Base-by-base conservation (phyloP, 92 coral and sea anemone species). In the Umimayanthus chanpuru region DNA sequence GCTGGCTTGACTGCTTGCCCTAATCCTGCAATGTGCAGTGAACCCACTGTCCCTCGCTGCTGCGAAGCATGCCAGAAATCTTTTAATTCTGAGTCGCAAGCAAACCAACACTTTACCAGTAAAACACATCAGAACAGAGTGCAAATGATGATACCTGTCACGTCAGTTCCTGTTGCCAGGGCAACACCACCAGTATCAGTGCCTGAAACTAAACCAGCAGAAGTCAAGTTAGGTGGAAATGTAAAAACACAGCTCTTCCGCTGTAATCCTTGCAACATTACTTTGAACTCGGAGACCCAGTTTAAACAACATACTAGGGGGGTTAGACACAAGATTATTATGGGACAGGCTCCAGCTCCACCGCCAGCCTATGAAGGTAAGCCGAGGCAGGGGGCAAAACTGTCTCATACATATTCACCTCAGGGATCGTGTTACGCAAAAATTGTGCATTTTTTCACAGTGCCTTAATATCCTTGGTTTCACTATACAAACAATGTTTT, bases 41-140 rank as follows among this genome's bases (percentile, higher is more conserved):
- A 64, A 14, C 28, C 76, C 1, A 32, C 6, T 32, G 74, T 58
- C 18, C 56, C 81, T 77, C 79, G 81, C 23, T 66, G 82, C 68
- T 97, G 99, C 23, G 71, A 82, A 3, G 66, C 94, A 47, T 97
- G 99, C 64, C 88, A 90, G n/a, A 95, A 92, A 82, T 64, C 49
- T 44, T 96, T 96, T 74, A 96, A 96, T 83, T 96, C 99, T 6
- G 83, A 85, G 21, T 78, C 81, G 1, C 99, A 96, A 81, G 94
- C 94, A 44, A 87, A 87, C 28, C 96, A 93, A 21, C 99, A 96
- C 73, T 90, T 90, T 80, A 86, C 85, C 75, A 92, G 99, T 21
- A 94, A 91, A 88, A 90, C 91, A 4, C 97, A 94, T 71, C 87
- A 90, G 16, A 89, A 77, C 39, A 89, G 84, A 67, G 5, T 88